Base-by-base conservation (phyloP, 64 coral and sea anemone species). In the Montipora sp. region DNA sequence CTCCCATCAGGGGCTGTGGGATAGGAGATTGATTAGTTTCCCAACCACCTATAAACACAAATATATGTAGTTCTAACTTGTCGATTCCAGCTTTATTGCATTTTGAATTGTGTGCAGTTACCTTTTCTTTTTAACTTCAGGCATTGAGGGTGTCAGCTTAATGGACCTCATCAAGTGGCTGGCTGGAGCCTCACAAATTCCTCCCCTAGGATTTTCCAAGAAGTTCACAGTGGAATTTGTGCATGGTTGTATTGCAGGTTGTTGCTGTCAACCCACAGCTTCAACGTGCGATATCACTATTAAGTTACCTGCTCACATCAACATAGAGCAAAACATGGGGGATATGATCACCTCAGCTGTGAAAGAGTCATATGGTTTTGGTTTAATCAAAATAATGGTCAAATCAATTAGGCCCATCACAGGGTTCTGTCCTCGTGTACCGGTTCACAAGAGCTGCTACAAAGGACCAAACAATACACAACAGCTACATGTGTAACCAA, bases 121-220 rank as follows among this genome's bases (percentile, higher is more conserved):
- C 9, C 23, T 75, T 75, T 75, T 12, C 51, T 55, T 75, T 75
- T 13, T 81, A 60, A 88, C 58, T 65, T 46, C 43, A 88, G 51
- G 75, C 19, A 88, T 60, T 75, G 87, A 44, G 11, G 70, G 10
- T 59, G 23, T 73, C 69, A 90, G 89, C 57, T 75, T 92, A 23
- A 47, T 70, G 49, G 50, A 53, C 16, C 65, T 93, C 75, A 60
- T 81, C 24, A 88, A 60, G 57, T 93, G 92, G 83, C 8, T 88
- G 47, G 81, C 92, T 78, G 92, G 83, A 73, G 68, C 59, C 55
- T 71, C 19, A n/a, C 44, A 16, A 13, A 51, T 81, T 63, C 92
- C 84, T 78, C 92, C 92, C 47, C 84, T 93, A 66, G 92, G 84
- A 12, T 88, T 88, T 87, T 47, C 83, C 44, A 82, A 93, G 76